phyloP scores from a whole-genome alignment of 2,888 invertebrate genomes.

The Ophioninae sp. region DNA sequence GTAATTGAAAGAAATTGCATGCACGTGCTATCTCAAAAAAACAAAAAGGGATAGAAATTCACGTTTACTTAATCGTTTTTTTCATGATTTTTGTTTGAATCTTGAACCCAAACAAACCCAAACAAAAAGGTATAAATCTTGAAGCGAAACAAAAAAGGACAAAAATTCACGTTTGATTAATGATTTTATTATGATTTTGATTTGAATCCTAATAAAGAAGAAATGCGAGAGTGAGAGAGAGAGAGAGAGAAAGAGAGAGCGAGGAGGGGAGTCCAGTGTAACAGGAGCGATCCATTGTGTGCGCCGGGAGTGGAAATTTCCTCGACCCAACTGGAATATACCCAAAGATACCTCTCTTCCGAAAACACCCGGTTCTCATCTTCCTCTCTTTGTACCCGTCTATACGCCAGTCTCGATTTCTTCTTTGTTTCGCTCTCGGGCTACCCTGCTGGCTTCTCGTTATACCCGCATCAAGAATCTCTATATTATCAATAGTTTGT shows the following conservation, averaged over 20 bases:
- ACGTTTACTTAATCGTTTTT: no score
- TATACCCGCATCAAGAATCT: not conserved
- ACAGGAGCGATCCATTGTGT: not conserved
- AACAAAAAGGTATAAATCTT: no score
- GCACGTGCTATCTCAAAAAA: no score
- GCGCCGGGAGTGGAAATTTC: conserved; percentile 63
- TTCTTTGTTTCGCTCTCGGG: conserved; percentile 4
- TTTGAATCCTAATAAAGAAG: not conserved
- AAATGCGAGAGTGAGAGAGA: not conserved
- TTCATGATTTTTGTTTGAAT: no score
- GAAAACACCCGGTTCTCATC: conserved; percentile 6
- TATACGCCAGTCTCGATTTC: conserved; percentile 13
- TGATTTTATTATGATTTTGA: no score
- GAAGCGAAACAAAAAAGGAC: no score
- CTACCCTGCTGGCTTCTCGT: not conserved
- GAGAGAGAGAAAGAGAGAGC: not conserved
- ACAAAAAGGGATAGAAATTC: no score
- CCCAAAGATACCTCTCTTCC: conserved; percentile 36
- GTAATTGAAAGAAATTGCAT: no score
- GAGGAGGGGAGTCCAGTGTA: not conserved
- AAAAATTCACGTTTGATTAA: no score
- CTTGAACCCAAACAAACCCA: no score
- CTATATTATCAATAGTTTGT: no score
- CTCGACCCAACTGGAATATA: conserved; percentile 61
- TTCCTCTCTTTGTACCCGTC: conserved; percentile 30